phyloP scores from a whole-genome alignment of 2,888 invertebrate species.

The Euzetes globulus region DNA sequence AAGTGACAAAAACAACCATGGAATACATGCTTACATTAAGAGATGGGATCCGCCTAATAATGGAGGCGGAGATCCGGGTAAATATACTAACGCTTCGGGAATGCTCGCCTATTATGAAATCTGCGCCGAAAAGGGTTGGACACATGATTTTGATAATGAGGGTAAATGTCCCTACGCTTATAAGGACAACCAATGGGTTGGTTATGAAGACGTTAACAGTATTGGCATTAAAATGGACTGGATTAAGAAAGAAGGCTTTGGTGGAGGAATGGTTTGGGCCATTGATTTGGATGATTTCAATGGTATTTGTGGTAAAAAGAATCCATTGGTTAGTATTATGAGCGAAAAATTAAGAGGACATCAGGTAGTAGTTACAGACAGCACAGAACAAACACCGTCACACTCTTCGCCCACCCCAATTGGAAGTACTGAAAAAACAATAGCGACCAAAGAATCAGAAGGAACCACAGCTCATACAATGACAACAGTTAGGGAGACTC shows the following conservation, averaged over 20 bases:
- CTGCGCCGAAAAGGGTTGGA: constrained; percentile 55
- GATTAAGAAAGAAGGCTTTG: constrained; percentile 70
- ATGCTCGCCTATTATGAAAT: constrained; percentile 43
- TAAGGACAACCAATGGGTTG: constrained; percentile 78
- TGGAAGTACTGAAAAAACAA: constrained; percentile 35
- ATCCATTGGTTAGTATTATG: constrained; percentile 57
- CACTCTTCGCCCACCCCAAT: constrained; percentile 47
- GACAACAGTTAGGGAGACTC: constrained; percentile 34
- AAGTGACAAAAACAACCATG: constrained; percentile 35
- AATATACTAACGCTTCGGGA: constrained; percentile 42
- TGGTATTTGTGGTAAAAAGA: constrained; percentile 61
- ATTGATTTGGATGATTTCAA: constrained; percentile 85
- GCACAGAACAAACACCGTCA: constrained; percentile 53
- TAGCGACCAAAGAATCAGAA: constrained; percentile 43
- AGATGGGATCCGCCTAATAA: constrained; percentile 13
- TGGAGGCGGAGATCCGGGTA: constrained; percentile 39
- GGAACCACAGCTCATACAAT: neutral
- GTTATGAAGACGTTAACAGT: constrained; percentile 73
- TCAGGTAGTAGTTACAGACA: constrained; percentile 63
- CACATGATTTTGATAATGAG: constrained; percentile 69
- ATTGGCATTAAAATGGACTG: constrained; percentile 83
- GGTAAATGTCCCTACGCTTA: constrained; percentile 78
- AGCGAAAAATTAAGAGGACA: constrained; percentile 63
- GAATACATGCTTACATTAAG: constrained; percentile 39
- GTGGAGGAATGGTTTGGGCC: constrained; percentile 87